phyloP scores from a whole-genome alignment of 2,797 vertebrate genomes.

The Sebastes glaucus region DNA sequence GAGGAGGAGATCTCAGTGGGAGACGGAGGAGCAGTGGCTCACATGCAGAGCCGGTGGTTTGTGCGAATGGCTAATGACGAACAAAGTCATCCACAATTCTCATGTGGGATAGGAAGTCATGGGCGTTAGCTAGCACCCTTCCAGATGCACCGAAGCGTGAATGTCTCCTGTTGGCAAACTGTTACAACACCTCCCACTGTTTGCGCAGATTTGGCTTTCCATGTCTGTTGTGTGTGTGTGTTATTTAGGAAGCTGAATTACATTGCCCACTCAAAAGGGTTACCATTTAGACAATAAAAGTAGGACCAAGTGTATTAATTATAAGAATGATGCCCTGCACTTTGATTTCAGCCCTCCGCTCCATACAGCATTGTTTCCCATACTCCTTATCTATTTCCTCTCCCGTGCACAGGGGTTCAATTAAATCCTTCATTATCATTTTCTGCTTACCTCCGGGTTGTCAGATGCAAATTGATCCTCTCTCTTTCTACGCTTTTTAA shows the following conservation, averaged over 20 bases:
- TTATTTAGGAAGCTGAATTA: conserved; percentile 39
- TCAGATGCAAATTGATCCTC: conserved; percentile 69
- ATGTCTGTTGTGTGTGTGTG: not conserved
- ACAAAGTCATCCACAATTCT: conserved; percentile 70
- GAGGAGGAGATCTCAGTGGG: conserved; percentile 46
- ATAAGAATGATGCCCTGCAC: conserved; percentile 9
- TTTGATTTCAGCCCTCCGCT: conserved; percentile 20
- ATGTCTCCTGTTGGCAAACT: conserved; percentile 76
- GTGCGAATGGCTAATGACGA: conserved; percentile 79
- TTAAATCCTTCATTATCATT: conserved; percentile 71
- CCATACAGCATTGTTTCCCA: conserved; percentile 34
- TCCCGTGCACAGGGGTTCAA: conserved; percentile 43
- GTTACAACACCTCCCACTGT: conserved; percentile 74
- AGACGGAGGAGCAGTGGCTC: conserved; percentile 42
- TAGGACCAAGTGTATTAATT: conserved; percentile 26
- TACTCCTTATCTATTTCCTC: conserved; percentile 50
- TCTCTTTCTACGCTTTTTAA: conserved; percentile 62
- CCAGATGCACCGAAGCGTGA: conserved; percentile 73
- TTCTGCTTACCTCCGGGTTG: conserved; percentile 67
- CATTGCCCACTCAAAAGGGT: conserved; percentile 9
- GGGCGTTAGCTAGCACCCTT: conserved; percentile 70
- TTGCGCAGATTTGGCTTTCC: conserved; percentile 37
- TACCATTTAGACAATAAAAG: conserved; percentile 18
- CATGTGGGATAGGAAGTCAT: conserved; percentile 69
- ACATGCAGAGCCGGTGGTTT: conserved; percentile 59